Conservation (phyloP, 2,797 vertebrate genomes). For the Melanotaenia trifasciata region DNA sequence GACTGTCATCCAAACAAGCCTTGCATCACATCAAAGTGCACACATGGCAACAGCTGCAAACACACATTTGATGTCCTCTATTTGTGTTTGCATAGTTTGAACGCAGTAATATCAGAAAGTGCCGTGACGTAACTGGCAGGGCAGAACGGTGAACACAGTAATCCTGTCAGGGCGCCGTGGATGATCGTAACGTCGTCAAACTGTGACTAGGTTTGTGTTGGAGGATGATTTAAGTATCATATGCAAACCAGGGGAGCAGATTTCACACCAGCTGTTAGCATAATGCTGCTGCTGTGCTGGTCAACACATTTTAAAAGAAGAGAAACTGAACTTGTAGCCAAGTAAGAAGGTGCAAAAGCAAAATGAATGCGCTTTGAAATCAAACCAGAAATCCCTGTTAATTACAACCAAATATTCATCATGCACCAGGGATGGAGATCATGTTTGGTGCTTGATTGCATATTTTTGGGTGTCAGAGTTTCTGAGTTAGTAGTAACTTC, state of each 20-base stretch:
- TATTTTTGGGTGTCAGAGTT: too few relatives aligned
- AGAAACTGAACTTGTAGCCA: too few relatives aligned
- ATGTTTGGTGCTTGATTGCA: too few relatives aligned
- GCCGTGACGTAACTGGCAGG: slow-evolving; percentile 28
- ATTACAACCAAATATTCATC: too few relatives aligned
- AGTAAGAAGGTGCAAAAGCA: too few relatives aligned
- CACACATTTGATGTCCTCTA: slow-evolving; percentile 27
- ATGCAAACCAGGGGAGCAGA: slow-evolving; percentile 22
- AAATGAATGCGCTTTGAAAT: too few relatives aligned
- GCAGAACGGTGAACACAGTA: slow-evolving; percentile 33
- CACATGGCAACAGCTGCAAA: slow-evolving; percentile 29
- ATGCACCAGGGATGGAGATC: too few relatives aligned
- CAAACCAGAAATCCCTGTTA: too few relatives aligned
- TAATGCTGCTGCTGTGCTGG: background rate
- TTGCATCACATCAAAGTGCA: slow-evolving; percentile 34
- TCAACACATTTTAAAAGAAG: background rate
- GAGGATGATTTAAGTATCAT: slow-evolving; percentile 22
- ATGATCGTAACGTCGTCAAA: slow-evolving; percentile 43
- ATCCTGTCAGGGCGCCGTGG: slow-evolving; percentile 50
- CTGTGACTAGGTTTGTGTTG: slow-evolving; percentile 33
- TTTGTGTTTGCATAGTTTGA: slow-evolving; percentile 39
- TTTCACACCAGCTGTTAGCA: slow-evolving; percentile 20
- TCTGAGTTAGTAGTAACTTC: too few relatives aligned
- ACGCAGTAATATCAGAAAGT: slow-evolving; percentile 35
- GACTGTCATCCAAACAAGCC: slow-evolving; percentile 26